A percentile compares a stretch with the other conserved stretches of the same genome.
Conservation (phyloP, 2,797 vertebrate species). For the Sorex maritimensis region DNA sequence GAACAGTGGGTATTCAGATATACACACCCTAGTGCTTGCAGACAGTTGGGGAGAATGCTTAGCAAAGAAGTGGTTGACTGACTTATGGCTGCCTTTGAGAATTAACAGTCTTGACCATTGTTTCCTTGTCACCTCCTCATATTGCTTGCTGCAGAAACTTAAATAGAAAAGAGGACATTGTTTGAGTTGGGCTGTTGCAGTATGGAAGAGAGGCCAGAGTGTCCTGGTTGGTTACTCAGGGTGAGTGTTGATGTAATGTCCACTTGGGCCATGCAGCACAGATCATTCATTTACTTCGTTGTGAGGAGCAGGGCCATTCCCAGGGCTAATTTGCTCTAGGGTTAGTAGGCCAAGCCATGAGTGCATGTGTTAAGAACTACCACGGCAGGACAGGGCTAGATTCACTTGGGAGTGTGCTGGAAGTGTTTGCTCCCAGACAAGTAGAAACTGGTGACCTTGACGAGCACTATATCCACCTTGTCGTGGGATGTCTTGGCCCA, state of each 20-base stretch:
- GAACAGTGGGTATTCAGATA: background rate
- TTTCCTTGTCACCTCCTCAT: background rate
- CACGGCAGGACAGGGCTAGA: background rate
- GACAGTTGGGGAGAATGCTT: background rate
- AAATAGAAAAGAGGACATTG: background rate
- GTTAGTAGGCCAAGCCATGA: too few relatives aligned
- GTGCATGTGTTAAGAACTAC: background rate
- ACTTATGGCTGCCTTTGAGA: background rate
- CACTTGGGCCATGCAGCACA: background rate
- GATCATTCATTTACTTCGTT: background rate
- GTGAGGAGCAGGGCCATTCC: background rate
- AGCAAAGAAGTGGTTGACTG: background rate
- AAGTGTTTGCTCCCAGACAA: background rate
- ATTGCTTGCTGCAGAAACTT: background rate
- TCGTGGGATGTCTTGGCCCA: background rate
- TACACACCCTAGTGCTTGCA: background rate
- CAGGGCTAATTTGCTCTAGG: background rate
- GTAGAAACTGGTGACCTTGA: background rate
- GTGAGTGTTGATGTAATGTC: background rate
- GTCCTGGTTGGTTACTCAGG: background rate
- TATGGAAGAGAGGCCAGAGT: background rate
- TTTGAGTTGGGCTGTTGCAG: background rate
- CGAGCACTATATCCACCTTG: background rate
- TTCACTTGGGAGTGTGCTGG: background rate
- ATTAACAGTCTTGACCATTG: background rate